phyloP scores from a whole-genome alignment of 2,888 invertebrate genomes.

The Hydroisotoma schaefferi region DNA sequence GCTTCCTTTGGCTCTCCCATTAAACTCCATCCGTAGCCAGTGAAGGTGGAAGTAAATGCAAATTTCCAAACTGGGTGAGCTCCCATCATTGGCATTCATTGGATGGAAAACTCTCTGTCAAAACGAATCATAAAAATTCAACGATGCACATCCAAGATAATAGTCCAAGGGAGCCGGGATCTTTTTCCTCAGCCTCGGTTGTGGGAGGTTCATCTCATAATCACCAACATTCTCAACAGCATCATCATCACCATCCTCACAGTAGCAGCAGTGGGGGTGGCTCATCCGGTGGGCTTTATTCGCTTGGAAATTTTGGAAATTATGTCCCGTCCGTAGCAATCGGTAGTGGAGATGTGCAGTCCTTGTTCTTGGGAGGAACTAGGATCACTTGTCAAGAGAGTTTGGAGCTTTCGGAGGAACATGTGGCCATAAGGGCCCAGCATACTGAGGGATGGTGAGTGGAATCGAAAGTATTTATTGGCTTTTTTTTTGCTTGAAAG shows the following conservation, averaged over 20 bases:
- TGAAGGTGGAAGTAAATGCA: constrained; percentile 55
- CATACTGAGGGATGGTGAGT: constrained; percentile 73
- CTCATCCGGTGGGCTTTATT: constrained; percentile 16
- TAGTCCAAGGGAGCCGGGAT: constrained; percentile 51
- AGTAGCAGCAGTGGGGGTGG: neutral
- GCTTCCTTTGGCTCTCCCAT: neutral
- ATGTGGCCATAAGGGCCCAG: constrained; percentile 63
- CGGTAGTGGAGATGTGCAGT: constrained; percentile 21
- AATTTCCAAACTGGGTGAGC: constrained; percentile 74
- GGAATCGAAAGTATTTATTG: neutral
- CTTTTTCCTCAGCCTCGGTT: constrained; percentile 4
- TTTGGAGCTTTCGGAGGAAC: constrained; percentile 46
- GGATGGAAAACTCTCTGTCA: constrained; percentile 63
- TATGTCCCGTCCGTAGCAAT: constrained; percentile 7
- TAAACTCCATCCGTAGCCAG: constrained; percentile 15
- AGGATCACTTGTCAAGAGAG: constrained; percentile 41
- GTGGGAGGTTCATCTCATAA: constrained; percentile 6
- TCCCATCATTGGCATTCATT: constrained; percentile 76
- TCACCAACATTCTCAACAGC: constrained; percentile 22
- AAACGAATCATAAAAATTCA: constrained; percentile 72
- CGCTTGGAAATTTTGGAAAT: constrained; percentile 23
- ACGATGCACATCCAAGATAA: constrained; percentile 60
- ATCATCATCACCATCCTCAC: constrained; percentile 1
- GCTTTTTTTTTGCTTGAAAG: neutral
- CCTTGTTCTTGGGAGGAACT: constrained; percentile 39